Percentiles rank a stretch among this genome's conserved stretches.
phyloP scores from a whole-genome alignment of 1,140 invertebrate species.

The Drosophila tristis region DNA sequence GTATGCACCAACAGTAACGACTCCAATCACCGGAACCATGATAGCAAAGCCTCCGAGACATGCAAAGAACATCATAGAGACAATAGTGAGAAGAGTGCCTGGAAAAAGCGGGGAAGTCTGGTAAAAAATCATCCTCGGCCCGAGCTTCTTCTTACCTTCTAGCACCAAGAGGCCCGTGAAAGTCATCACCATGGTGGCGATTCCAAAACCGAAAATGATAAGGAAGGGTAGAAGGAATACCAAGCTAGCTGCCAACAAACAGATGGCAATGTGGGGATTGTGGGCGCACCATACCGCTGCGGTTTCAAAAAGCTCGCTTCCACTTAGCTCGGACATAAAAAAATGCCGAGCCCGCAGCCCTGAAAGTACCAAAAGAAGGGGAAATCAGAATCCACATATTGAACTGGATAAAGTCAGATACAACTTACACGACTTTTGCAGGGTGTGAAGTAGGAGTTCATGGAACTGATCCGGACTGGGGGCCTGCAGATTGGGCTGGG shows the following conservation, averaged over 20 bases:
- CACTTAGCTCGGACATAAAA: constrained; percentile 69
- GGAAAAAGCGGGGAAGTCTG: not conserved
- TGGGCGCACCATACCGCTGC: constrained; percentile 51
- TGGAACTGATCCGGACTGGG: constrained; percentile 51
- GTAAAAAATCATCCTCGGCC: not conserved
- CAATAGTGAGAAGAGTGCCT: constrained; percentile 76
- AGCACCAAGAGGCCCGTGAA: constrained; percentile 77
- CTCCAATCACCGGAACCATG: constrained; percentile 54
- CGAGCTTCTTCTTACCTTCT: constrained; percentile 53
- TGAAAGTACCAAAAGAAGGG: constrained; percentile 11
- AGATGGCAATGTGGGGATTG: constrained; percentile 73
- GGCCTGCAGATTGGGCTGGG: not conserved
- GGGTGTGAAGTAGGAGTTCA: constrained; percentile 30
- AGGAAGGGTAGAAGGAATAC: constrained; percentile 69
- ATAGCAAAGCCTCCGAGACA: constrained; percentile 66
- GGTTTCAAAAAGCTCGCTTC: constrained; percentile 66
- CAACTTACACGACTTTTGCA: constrained; percentile 57
- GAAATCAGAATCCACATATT: not conserved
- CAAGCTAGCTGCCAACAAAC: constrained; percentile 54
- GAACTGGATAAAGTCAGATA: not conserved
- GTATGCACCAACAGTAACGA: constrained; percentile 56
- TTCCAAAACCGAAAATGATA: constrained; percentile 69
- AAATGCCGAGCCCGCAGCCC: constrained; percentile 48
- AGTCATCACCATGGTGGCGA: constrained; percentile 72
- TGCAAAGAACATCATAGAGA: constrained; percentile 67